Evolutionary conservation across 2,113 vertebrate genomes (phyloP).

Genomic region (Platysteira castanea): DNA sequence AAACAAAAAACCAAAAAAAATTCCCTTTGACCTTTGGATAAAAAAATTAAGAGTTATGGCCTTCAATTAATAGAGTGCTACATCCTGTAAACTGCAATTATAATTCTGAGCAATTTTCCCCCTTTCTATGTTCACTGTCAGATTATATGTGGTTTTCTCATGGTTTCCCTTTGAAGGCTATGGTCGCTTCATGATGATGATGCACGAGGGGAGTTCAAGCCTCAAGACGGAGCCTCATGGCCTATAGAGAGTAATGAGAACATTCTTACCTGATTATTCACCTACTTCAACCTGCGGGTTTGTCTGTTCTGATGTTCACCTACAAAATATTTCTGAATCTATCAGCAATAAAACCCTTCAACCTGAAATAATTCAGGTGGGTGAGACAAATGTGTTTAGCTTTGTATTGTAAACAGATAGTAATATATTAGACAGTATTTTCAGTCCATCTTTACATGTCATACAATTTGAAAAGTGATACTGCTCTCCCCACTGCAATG

Average conservation of each 20-base stretch:
- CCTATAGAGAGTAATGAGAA: not conserved
- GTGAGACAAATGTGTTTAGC: not conserved
- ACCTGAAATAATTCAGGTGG: not conserved
- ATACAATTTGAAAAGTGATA: accelerated
- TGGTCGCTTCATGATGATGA: not conserved
- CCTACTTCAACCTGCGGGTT: not conserved
- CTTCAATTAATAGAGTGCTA: not conserved
- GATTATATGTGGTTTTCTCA: not conserved
- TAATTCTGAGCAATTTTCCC: not conserved
- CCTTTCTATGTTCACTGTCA: not conserved
- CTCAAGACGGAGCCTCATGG: not conserved
- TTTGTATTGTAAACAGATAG: not conserved
- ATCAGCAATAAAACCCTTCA: not conserved
- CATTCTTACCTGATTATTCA: not conserved
- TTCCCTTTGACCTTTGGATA: not conserved
- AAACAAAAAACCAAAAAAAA: not conserved
- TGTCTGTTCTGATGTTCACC: not conserved
- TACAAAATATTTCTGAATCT: not conserved
- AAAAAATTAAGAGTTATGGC: not conserved
- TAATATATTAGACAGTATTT: not conserved
- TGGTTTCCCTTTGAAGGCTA: not conserved
- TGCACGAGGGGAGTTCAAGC: accelerated
- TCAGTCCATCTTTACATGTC: not conserved
- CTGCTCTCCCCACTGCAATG: not conserved
- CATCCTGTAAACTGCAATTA: not conserved